A percentile compares a stretch with the other conserved stretches of the same genome.
These are phyloP conservation scores for Cotesia vestalis DNA, from an alignment of 1,140 invertebrate species.

Conservation along the genomic window DNA sequence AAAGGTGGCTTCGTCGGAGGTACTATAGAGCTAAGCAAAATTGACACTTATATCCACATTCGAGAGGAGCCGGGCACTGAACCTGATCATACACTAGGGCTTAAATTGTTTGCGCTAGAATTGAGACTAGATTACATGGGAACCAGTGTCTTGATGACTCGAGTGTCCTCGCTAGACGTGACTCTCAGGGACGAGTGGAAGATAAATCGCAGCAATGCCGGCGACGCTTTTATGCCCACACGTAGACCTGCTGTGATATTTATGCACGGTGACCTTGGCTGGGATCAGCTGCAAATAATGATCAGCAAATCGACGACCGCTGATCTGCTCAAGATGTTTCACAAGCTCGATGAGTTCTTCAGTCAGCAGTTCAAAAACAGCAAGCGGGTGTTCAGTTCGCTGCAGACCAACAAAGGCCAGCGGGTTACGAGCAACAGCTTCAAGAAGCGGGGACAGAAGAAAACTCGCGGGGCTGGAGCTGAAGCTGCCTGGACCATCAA, in stretches of 20 bases:
- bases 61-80: slow-evolving; percentile 88
- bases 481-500: slow-evolving; percentile 60
- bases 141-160: slow-evolving; percentile 88
- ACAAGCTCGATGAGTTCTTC: slow-evolving; percentile 97
- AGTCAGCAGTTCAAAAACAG: slow-evolving; percentile 94
- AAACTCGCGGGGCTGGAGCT: slow-evolving; percentile 45
- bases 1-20: slow-evolving; percentile 97
- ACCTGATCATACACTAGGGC: slow-evolving; percentile 87
- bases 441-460: slow-evolving; percentile 62
- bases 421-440: slow-evolving; percentile 65
- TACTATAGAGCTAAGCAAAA: slow-evolving; percentile 88
- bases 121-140: slow-evolving; percentile 96
- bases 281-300: slow-evolving; percentile 96
- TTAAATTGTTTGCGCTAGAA: slow-evolving; percentile 86
- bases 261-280: slow-evolving; percentile 89
- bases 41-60: slow-evolving; percentile 87
- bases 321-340: slow-evolving; percentile 95
- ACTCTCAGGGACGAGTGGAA: slow-evolving; percentile 87
- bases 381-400: slow-evolving; percentile 86
- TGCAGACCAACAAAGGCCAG: slow-evolving; percentile 69
- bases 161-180: slow-evolving; percentile 84
- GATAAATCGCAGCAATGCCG: slow-evolving; percentile 62
- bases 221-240: slow-evolving; percentile 68
- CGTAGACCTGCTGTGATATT: slow-evolving; percentile 87
- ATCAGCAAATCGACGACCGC: slow-evolving; percentile 96